Base-by-base conservation (phyloP, 2,113 vertebrate species). In the Sander lucioperca region DNA sequence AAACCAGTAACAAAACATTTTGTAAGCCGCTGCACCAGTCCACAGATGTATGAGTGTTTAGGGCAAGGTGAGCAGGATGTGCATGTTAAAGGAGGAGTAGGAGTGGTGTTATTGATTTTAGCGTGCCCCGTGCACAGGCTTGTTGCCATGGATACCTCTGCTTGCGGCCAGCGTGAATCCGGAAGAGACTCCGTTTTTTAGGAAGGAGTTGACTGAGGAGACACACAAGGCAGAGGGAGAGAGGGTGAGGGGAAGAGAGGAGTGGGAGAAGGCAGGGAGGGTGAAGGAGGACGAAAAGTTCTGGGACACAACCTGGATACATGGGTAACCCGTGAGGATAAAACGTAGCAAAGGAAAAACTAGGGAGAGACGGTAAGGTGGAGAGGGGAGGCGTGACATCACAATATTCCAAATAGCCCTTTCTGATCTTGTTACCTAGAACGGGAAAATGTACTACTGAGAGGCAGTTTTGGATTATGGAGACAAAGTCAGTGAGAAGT, bases 111-210 rank as follows among this genome's bases (percentile, higher is more conserved):
- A 82, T 78, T 45, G 68, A 65, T 87, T 76, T 74, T 63, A 87
- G 89, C 94, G 94, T 94, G 94, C 92, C 93, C 94, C 85, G 94
- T 94, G 86, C 91, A 90, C 92, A 95, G 90, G 93, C 90, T 85
- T 61, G 82, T 92, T 73, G 89, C 94, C 92, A 77, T 89, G 92
- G 95, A 95, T 99, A 99, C 98, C 98, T 99, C 97, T 96, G 93
- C 96, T 97, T 99, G 97, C 97, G 97, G 84, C 96, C 95, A 95
- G 95, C 95, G 93, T 98, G 97, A 91, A 97, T 99, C 96, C 95
- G 95, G 97, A 99, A 99, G 97, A 99, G 95, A 97, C 96, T 96
- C 95, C 97, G 96, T 95, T 99, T 99, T 97, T 96, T 98, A 96
- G 95, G 97, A 95, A 97, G 93, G 93, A 97, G 94, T 81, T 96